A percentile compares a stretch with the other conserved stretches of the same genome.
phyloP scores from a whole-genome alignment of 2,888 invertebrate species.

The Andrena bicolor region DNA sequence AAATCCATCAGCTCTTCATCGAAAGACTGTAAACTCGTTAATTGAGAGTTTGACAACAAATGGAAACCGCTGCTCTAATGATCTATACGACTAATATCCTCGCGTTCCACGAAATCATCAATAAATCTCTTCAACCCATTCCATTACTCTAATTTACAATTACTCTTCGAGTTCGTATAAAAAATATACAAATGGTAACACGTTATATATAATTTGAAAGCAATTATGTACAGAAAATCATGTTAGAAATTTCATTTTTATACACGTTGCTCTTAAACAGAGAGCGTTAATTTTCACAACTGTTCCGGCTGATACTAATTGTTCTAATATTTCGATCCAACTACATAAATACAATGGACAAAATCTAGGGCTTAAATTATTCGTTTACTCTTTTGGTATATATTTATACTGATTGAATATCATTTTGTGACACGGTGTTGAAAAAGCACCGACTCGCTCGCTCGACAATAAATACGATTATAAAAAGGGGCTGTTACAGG shows the following conservation, averaged over 20 bases:
- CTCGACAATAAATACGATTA: conserved; percentile 46
- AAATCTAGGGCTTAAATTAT: conserved; percentile 39
- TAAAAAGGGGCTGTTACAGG: conserved; percentile 34
- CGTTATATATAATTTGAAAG: conserved; percentile 44
- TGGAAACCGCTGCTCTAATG: not conserved
- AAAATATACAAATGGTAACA: conserved; percentile 52
- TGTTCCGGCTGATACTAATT: not conserved
- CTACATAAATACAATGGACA: conserved; percentile 20
- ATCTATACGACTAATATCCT: not conserved
- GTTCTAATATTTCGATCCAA: conserved; percentile 1
- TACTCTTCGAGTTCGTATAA: conserved; percentile 37
- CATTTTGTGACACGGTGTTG: conserved; percentile 35
- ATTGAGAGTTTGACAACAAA: not conserved
- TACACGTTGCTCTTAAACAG: conserved; percentile 9
- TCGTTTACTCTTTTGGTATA: conserved; percentile 54
- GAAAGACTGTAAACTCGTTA: not conserved
- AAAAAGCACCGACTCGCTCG: conserved; percentile 43
- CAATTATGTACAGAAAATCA: conserved; percentile 49
- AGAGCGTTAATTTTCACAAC: not conserved
- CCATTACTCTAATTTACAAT: not conserved
- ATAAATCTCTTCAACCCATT: conserved; percentile 26
- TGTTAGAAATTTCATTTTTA: conserved; percentile 28
- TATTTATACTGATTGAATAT: conserved; percentile 43
- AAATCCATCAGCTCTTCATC: not conserved
- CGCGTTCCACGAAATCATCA: not conserved